phyloP scores from a whole-genome alignment of 2,113 vertebrate species.

The Pachyramphus minor region DNA sequence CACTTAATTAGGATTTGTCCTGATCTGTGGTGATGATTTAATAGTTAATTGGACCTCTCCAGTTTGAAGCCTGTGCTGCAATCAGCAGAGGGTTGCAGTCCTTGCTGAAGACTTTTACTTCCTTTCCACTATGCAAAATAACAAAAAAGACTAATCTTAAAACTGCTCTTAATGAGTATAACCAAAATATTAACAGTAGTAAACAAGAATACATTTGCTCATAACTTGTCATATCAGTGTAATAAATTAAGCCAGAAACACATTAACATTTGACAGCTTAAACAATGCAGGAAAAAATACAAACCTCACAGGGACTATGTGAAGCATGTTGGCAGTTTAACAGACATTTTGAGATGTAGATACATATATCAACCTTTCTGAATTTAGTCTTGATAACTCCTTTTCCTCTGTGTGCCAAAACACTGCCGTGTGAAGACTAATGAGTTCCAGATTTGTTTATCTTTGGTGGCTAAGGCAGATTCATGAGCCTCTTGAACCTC shows the following conservation, averaged over 20 bases:
- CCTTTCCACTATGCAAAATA: slow-evolving; percentile 49
- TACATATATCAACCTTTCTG: slow-evolving; percentile 60
- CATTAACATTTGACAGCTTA: slow-evolving; percentile 68
- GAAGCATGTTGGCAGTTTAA: slow-evolving; percentile 65
- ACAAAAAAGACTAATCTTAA: slow-evolving; percentile 72
- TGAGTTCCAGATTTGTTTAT: slow-evolving; percentile 66
- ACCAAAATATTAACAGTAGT: slow-evolving; percentile 61
- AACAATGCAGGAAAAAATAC: slow-evolving; percentile 62
- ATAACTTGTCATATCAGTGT: slow-evolving; percentile 61
- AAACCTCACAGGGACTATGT: slow-evolving; percentile 56
- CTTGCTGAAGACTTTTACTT: background rate
- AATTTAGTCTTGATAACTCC: slow-evolving; percentile 60
- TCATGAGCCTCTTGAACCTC: slow-evolving; percentile 54
- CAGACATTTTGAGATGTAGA: slow-evolving; percentile 63
- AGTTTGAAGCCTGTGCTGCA: background rate
- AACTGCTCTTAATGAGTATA: slow-evolving; percentile 71
- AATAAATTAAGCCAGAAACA: slow-evolving; percentile 67
- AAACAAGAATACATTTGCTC: slow-evolving; percentile 60
- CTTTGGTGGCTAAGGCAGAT: slow-evolving; percentile 60
- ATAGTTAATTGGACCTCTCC: background rate
- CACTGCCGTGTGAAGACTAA: slow-evolving; percentile 64
- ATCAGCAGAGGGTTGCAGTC: background rate
- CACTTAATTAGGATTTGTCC: background rate
- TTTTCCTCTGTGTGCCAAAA: slow-evolving; percentile 59
- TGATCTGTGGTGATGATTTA: background rate